Conservation (phyloP, 2,888 invertebrate genomes). For the Drosophila mulleri region DNA sequence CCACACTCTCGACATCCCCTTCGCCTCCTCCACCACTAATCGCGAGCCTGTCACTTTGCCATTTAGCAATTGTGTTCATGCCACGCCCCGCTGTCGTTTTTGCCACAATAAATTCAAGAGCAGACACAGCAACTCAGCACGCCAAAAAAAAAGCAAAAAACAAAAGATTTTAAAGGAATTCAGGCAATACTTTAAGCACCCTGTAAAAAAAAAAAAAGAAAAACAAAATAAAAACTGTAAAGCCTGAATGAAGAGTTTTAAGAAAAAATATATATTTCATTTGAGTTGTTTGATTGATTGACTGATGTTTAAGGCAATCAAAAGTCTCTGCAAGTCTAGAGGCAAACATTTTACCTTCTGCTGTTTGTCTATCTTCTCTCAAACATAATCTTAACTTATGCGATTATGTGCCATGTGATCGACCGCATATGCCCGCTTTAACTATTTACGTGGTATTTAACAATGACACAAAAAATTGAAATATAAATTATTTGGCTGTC, state of each 20-base stretch:
- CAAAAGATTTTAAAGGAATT: neutral
- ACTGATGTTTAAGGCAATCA: neutral
- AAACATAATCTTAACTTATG: neutral
- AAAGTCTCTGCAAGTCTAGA: neutral
- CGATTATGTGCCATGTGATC: no score
- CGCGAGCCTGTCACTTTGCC: slow-evolving; percentile 54
- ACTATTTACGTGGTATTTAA: neutral
- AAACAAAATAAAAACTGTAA: neutral
- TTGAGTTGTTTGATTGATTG: no score
- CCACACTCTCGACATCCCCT: neutral
- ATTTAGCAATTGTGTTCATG: slow-evolving; percentile 59
- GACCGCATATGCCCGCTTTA: neutral
- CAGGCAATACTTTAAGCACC: neutral
- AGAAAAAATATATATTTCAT: neutral
- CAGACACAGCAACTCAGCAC: slow-evolving; percentile 35
- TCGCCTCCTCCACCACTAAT: neutral
- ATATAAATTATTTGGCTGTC: slow-evolving; percentile 49
- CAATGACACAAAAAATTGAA: slow-evolving; percentile 27
- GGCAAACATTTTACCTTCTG: neutral
- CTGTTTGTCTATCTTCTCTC: neutral
- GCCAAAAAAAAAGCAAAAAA: slow-evolving; percentile 12
- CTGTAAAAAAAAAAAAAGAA: neutral
- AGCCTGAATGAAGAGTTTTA: neutral
- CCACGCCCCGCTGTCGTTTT: slow-evolving; percentile 55
- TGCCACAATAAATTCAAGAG: slow-evolving; percentile 68